These are phyloP conservation scores for Cremastinae sp. DNA, from an alignment of 2,888 invertebrate species.

Conservation along the genomic window DNA sequence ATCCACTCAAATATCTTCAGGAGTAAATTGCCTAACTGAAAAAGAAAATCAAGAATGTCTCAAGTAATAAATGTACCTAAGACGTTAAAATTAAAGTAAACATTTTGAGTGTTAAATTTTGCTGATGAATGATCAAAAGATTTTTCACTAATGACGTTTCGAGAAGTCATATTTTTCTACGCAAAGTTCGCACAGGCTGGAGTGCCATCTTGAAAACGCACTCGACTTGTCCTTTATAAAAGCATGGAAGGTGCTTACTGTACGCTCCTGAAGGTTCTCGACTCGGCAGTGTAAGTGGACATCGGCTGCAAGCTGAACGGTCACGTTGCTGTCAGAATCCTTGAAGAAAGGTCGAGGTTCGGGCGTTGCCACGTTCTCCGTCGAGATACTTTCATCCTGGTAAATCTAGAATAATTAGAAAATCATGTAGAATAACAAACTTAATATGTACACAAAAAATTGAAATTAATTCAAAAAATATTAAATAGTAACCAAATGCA, in stretches of 20 bases:
- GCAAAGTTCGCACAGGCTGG: background rate
- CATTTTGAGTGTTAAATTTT: no score
- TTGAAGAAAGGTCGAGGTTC: conserved; percentile 89
- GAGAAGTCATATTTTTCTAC: background rate
- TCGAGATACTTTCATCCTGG: conserved; percentile 76
- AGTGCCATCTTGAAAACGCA: conserved; percentile 1
- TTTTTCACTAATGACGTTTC: no score
- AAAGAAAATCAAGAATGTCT: no score
- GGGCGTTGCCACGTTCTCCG: conserved; percentile 81
- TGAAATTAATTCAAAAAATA: no score
- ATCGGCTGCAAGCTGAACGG: conserved; percentile 81
- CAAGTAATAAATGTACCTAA: no score
- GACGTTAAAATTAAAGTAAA: no score
- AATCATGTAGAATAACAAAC: background rate
- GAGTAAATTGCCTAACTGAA: no score
- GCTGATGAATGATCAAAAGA: no score
- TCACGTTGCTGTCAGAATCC: conserved; percentile 82
- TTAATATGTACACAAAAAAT: no score
- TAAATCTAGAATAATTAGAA: conserved; percentile 71
- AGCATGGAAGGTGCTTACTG: conserved; percentile 77
- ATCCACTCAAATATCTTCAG: no score
- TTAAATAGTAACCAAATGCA: no score
- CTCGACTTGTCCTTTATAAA: background rate
- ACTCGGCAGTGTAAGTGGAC: conserved; percentile 82
- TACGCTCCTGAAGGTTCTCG: conserved; percentile 80